Base-by-base conservation (phyloP, 2,888 invertebrate genomes). In the Cryptocheilus praepositus region DNA sequence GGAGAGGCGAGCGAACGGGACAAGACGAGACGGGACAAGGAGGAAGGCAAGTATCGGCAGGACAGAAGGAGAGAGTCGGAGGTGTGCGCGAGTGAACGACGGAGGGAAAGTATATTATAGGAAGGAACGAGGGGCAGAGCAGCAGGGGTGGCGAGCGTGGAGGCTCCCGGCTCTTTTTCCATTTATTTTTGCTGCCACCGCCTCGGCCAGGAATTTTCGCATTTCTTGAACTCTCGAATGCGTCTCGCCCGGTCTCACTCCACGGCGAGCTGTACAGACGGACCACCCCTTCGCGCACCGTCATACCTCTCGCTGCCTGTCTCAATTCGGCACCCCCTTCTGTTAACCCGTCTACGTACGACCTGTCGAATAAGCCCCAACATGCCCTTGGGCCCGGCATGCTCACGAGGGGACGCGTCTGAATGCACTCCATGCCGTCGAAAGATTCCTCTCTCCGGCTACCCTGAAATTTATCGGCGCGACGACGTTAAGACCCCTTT, bases 191-290 rank as follows among this genome's bases (percentile, higher is more conserved):
- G 57, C 74, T 74, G 61, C 57, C 70, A 51, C 58, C 58, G 43
- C 72, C 73, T 74, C 75, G 76, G 74, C 74, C 70, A 75, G 76
- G 81, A 85, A 85, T 83, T 36, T 83, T 80, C 81, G 80, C 84
- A 81, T 85, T 85, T 84, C 81, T 83, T 76, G 62, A 70, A 75
- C 76, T 79, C 76, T 67, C 58, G 67, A 73, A 60, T 59, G 61
- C 70, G 63, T 60, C 71, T 71, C 70, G 76, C 71, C 56, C 74
- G 69, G 52, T 60, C 57, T 28, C 53, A 58, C 45, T 44, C 59
- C 49, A 36, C 19, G 16, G 59, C 64, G 46, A 54, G 55, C 54
- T 62, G 60, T 62, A 71, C 53, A 64, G 55, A 49, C 53, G 28
- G 11, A 44, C 57, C 21, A 36, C 19, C 25, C 18, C 15, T 16